phyloP scores from a whole-genome alignment of 2,888 invertebrate genomes.

The Drosophila subsilvestris region DNA sequence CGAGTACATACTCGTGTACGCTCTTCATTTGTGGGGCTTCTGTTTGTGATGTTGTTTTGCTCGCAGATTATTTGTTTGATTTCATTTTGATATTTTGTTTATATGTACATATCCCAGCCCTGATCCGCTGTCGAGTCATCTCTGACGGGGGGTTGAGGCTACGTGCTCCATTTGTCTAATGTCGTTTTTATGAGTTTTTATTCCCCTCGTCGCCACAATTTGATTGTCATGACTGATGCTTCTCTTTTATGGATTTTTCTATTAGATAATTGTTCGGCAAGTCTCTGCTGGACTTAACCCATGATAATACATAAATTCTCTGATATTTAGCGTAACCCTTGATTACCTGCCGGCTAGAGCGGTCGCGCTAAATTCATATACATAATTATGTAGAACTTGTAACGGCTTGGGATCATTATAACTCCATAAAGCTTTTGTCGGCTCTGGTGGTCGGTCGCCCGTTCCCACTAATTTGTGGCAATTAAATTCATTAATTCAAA shows the following conservation, averaged over 20 bases:
- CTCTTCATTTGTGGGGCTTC: constrained; percentile 40
- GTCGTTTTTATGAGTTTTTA: constrained; percentile 52
- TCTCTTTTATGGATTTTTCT: constrained; percentile 42
- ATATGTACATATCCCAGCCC: constrained; percentile 42
- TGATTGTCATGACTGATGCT: constrained; percentile 37
- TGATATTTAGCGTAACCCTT: constrained; percentile 1
- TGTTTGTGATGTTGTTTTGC: constrained; percentile 24
- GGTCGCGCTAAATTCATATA: constrained; percentile 9
- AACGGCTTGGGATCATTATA: constrained; percentile 63
- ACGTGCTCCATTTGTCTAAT: constrained; percentile 59
- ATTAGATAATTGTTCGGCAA: constrained; percentile 49
- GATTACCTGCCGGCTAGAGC: constrained; percentile 13
- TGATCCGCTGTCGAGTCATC: constrained; percentile 7
- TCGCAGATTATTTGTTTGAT: constrained; percentile 54
- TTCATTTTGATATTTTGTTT: constrained; percentile 53
- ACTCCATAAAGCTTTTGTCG: constrained; percentile 56
- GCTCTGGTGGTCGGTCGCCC: constrained; percentile 53
- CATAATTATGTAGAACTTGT: constrained; percentile 60
- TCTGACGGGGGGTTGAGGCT: constrained; percentile 8
- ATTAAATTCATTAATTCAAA: constrained; percentile 79
- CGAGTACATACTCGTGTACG: constrained; percentile 14
- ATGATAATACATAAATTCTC: background rate
- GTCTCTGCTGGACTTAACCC: background rate
- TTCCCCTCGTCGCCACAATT: constrained; percentile 41
- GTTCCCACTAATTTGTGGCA: constrained; percentile 67